Percentiles rank a stretch among this genome's conserved stretches.
Conservation (phyloP, 2,113 vertebrate genomes). For the Ascaphus truei region DNA sequence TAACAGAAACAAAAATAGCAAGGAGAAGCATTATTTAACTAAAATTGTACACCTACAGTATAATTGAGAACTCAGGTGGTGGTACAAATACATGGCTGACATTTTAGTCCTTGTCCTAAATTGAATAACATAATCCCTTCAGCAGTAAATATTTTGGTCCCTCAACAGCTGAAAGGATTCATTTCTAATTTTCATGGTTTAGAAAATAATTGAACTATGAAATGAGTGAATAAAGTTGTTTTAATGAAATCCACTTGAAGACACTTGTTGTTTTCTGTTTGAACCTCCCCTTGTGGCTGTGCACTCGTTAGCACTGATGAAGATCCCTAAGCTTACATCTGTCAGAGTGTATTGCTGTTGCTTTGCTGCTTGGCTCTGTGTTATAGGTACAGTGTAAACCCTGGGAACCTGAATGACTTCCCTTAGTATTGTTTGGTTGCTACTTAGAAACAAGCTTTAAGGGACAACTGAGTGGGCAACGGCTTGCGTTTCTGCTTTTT, state of each 20-base stretch:
- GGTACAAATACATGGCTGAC: too few species aligned
- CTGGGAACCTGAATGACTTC: conserved; percentile 46
- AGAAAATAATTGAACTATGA: too few species aligned
- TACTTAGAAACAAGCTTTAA: conserved; percentile 50
- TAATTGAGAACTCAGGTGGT: too few species aligned
- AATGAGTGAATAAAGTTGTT: background rate
- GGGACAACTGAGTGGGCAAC: conserved; percentile 40
- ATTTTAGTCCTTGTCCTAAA: too few species aligned
- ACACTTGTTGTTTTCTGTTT: background rate
- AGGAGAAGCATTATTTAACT: too few species aligned
- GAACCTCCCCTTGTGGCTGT: conserved; percentile 20
- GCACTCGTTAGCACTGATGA: conserved; percentile 35
- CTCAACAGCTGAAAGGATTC: too few species aligned
- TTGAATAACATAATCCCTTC: background rate
- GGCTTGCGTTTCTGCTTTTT: conserved; percentile 34
- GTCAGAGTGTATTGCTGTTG: conserved; percentile 24
- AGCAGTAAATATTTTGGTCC: background rate
- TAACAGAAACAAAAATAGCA: too few species aligned
- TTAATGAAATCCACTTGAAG: background rate
- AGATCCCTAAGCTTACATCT: conserved; percentile 45
- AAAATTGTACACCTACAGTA: too few species aligned
- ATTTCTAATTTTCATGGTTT: background rate
- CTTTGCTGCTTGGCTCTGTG: conserved; percentile 40
- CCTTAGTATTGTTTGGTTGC: conserved; percentile 50
- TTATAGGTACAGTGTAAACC: conserved; percentile 39